A percentile compares a stretch with the other conserved stretches of the same genome.
These are phyloP conservation scores for Chesias legatella DNA, from an alignment of 2,888 invertebrate genomes.

Conservation along the genomic window DNA sequence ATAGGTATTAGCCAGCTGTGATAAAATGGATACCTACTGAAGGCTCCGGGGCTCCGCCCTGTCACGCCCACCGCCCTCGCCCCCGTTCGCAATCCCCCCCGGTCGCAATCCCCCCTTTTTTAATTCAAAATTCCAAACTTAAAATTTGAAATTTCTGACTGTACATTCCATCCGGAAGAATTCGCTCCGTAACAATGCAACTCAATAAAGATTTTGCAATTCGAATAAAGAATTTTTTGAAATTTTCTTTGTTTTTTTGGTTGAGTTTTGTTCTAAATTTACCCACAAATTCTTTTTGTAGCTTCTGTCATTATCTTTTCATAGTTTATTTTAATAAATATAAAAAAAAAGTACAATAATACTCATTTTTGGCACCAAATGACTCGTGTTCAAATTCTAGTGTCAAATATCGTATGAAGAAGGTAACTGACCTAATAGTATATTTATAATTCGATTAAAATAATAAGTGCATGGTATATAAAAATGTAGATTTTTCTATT, in stretches of 20 bases:
- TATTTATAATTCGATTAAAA: too few species aligned
- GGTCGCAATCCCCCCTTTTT: slow-evolving; percentile 45
- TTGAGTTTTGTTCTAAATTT: too few species aligned
- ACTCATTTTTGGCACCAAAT: too few species aligned
- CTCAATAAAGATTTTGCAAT: slow-evolving; percentile 32
- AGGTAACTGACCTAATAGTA: too few species aligned
- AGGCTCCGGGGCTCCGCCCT: slow-evolving; percentile 37
- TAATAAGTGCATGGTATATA: too few species aligned
- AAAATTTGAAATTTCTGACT: slow-evolving; percentile 58
- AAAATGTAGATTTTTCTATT: too few species aligned
- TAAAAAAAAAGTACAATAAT: too few species aligned
- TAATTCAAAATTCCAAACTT: slow-evolving; percentile 59
- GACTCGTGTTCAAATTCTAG: too few species aligned
- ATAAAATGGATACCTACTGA: slow-evolving; percentile 34
- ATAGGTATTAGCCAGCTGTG: slow-evolving; percentile 6
- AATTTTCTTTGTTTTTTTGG: background rate
- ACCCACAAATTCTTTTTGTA: too few species aligned
- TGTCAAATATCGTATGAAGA: too few species aligned
- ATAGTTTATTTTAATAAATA: too few species aligned
- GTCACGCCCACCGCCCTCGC: slow-evolving; percentile 54
- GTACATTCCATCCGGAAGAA: slow-evolving; percentile 47
- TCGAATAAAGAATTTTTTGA: slow-evolving; percentile 10
- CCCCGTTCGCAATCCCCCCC: slow-evolving; percentile 37
- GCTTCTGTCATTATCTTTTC: too few species aligned
- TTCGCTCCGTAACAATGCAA: slow-evolving; percentile 44